Evolutionary conservation across 1,140 invertebrate genomes (phyloP).

Genomic region (Orius insidiosus): DNA sequence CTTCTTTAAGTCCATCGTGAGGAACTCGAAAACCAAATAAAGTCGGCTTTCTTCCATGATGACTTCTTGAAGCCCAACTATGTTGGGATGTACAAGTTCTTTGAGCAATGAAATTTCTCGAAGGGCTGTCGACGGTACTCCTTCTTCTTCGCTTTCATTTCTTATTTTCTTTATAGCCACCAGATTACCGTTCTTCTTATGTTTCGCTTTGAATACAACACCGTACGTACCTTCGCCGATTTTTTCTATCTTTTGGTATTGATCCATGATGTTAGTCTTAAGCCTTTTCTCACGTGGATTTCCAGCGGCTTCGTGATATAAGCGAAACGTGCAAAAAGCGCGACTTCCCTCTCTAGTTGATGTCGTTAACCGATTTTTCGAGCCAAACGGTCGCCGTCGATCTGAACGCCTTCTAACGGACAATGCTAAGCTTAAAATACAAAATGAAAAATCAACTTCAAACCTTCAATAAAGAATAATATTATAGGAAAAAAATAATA

Average conservation of each 20-base stretch:
- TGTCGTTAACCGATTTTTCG: too few species aligned
- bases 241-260: constrained; percentile 88
- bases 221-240: constrained; percentile 93
- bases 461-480: too few species aligned
- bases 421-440: too few species aligned
- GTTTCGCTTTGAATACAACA: constrained; percentile 78
- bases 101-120: constrained; percentile 86
- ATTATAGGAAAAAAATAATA: too few species aligned
- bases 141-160: constrained; percentile 83
- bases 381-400: too few species aligned
- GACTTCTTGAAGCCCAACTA: constrained; percentile 52
- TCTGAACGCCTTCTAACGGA: too few species aligned
- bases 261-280: constrained; percentile 65
- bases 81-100: constrained; percentile 79
- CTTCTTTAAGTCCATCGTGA: constrained; percentile 94
- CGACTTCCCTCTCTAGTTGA: too few species aligned
- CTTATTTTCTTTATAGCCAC: constrained; percentile 91
- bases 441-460: too few species aligned
- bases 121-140: constrained; percentile 85
- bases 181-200: constrained; percentile 74
- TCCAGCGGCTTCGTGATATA: too few species aligned
- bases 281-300: too few species aligned
- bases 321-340: too few species aligned
- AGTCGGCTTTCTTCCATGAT: constrained; percentile 40
- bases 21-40: constrained; percentile 93